Evolutionary conservation across 1,140 invertebrate genomes (phyloP).

Genomic region (Calosoma granatense): DNA sequence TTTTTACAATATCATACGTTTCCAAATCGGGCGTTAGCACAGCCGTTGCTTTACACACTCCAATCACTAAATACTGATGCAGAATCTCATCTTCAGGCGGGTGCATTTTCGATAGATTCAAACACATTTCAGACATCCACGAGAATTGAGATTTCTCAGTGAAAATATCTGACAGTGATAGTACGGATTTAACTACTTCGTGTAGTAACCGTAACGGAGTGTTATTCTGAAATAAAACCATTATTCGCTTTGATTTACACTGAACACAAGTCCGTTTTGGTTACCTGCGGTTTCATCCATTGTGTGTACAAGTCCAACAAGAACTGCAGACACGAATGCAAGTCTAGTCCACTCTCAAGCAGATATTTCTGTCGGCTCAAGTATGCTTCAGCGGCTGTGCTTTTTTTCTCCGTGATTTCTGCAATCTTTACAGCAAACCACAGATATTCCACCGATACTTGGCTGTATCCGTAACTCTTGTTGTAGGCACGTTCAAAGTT

Average conservation of each 20-base stretch:
- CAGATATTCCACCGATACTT: conserved; percentile 35
- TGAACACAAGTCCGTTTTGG: neutral
- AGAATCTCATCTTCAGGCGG: conserved; percentile 60
- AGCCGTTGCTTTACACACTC: conserved; percentile 56
- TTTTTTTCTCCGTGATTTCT: conserved; percentile 24
- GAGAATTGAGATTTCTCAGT: conserved; percentile 56
- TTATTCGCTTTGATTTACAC: neutral
- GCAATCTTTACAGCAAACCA: conserved; percentile 19
- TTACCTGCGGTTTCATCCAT: conserved; percentile 50
- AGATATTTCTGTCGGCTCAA: conserved; percentile 30
- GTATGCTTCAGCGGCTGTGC: conserved; percentile 28
- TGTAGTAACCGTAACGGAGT: conserved; percentile 50
- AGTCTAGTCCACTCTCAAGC: conserved; percentile 53
- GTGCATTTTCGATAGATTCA: conserved; percentile 52
- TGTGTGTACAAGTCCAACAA: conserved; percentile 71
- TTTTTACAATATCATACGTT: conserved; percentile 48
- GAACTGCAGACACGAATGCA: conserved; percentile 80
- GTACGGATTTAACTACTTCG: conserved; percentile 55
- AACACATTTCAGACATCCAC: conserved; percentile 60
- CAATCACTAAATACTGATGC: conserved; percentile 56
- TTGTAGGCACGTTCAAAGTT: conserved; percentile 27
- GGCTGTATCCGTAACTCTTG: conserved; percentile 40
- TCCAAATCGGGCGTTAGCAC: conserved; percentile 49
- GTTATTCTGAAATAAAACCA: conserved; percentile 44
- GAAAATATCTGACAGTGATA: conserved; percentile 63